Conservation (phyloP, 1,140 invertebrate species). For the Drosophila bipectinata region DNA sequence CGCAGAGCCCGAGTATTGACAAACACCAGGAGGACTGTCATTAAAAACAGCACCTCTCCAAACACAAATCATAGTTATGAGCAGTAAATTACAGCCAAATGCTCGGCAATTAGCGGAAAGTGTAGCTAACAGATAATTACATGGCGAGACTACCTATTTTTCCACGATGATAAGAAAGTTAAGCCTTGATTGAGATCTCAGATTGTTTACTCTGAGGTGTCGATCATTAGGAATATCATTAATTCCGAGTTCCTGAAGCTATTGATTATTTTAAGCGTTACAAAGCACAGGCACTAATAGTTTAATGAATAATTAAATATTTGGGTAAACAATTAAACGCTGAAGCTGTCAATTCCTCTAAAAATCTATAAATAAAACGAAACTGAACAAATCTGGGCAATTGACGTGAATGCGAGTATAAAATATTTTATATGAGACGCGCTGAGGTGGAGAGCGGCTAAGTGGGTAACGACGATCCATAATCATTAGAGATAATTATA, state of each 20-base stretch:
- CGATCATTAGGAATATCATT: constrained; percentile 27
- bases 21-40: constrained; percentile 34
- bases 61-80: constrained; percentile 47
- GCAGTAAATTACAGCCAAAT: constrained; percentile 44
- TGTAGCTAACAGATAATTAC: constrained; percentile 43
- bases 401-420: constrained; percentile 3
- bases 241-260: constrained; percentile 13
- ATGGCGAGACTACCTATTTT: constrained; percentile 6
- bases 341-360: constrained; percentile 7
- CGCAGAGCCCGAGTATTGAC: constrained; percentile 8
- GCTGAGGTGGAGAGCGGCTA: not conserved
- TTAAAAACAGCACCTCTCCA: constrained; percentile 38
- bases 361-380: constrained; percentile 21
- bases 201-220: constrained; percentile 25
- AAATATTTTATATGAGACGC: constrained; percentile 5
- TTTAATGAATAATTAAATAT: constrained; percentile 22
- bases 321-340: constrained; percentile 39
- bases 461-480: not conserved
- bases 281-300: constrained; percentile 2
- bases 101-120: constrained; percentile 35
- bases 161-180: constrained; percentile 28
- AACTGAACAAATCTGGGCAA: constrained; percentile 4
- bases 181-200: constrained; percentile 35
- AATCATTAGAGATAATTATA: constrained; percentile 31
- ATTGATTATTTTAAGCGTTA: not conserved